Evolutionary conservation across 2,888 invertebrate species (phyloP), one percentile per base, ranked within the genome.

Genomic region (Lasioglossum zephyrum): DNA sequence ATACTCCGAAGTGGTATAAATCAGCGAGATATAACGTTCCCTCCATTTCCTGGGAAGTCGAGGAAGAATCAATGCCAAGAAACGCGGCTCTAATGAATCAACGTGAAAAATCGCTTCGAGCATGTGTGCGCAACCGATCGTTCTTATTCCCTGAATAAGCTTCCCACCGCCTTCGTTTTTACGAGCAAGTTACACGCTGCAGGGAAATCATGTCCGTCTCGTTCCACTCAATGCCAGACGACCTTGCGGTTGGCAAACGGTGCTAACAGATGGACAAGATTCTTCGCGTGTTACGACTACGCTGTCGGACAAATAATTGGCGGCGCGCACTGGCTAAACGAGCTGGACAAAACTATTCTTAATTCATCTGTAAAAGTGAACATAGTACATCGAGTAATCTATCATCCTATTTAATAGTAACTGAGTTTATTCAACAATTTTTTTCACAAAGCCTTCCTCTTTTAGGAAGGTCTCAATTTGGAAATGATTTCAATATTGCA

Each of bases 251-350:
- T 89, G 88, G 85, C 85, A 84, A 88, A 74, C 76, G 47, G 70
- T 57, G 88, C 69, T 85, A 88, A 90, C 84, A 78, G 82, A 90
- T 85, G 75, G 82, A 90, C 86, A 86, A 89, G 76, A 90, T 90
- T 85, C 86, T 83, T 88, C 77, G 80, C 79, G 84, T 16, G 87
- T 84, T 79, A 75, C 85, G 82, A 84, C 79, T 41, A 53, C 73
- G 85, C 63, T 83, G 74, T 66, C 69, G 69, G 53, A 47, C 84
- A 82, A 87, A 84, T 87, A 90, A 90, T 87, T 82, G 63, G 85
- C 85, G 9, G 57, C 57, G n/a, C n/a, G 57, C n/a, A 4, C 4
- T n/a, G 57, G n/a, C 57, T n/a, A 22, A 57, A 57, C 1, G 57
- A 11, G 57, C 57, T 57, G n/a, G 57, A 57, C n/a, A 57, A 57